Evolutionary conservation across 2,888 invertebrate species (phyloP), one percentile per base, ranked within the genome.

Genomic region (Lamellibrachia columna): DNA sequence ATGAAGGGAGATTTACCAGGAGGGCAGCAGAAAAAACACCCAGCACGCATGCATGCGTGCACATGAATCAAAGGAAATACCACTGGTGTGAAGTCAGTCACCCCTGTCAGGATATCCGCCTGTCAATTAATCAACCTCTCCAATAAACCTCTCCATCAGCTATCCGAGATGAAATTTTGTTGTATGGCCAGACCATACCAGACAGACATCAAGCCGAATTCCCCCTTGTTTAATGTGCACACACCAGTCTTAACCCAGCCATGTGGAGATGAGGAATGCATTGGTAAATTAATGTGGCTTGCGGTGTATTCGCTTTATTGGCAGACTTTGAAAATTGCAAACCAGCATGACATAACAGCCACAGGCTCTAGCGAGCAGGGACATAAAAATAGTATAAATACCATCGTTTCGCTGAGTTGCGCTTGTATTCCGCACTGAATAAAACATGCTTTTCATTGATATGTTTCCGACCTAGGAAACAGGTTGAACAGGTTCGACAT

Each of bases 261-360:
- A 75, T 15, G 11, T 6, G 15, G 75, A 6, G 15, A 15, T 4
- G 15, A 75, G 75, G 75, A 75, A 75, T 75, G 75, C 22, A 75
- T n/a, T n/a, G n/a, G n/a, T 75, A 75, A 75, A 75, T 22, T 4
- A 75, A 75, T 75, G 75, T n/a, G 15, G 22, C 22, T n/a, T n/a
- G 22, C 75, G 22, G 75, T n/a, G 75, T 11, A 22, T 22, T 75
- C 75, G 75, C 75, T 75, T 75, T 75, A 75, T 75, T 75, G 75
- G 75, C 75, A 75, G 75, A 75, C 75, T 75, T 75, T 75, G 75
- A 75, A 75, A 75, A 75, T 75, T 75, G 75, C 75, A 75, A 75
- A 75, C 75, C 75, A 75, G 75, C 75, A n/a, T 75, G 75, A 75
- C 75, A n/a, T 75, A 75, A 75, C 75, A 6, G 22, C 75, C 11